Percentiles rank a stretch among this genome's conserved stretches.
Evolutionary conservation across 64 coral and sea anemone species (phyloP).

Genomic region (Acropora tenuis): DNA sequence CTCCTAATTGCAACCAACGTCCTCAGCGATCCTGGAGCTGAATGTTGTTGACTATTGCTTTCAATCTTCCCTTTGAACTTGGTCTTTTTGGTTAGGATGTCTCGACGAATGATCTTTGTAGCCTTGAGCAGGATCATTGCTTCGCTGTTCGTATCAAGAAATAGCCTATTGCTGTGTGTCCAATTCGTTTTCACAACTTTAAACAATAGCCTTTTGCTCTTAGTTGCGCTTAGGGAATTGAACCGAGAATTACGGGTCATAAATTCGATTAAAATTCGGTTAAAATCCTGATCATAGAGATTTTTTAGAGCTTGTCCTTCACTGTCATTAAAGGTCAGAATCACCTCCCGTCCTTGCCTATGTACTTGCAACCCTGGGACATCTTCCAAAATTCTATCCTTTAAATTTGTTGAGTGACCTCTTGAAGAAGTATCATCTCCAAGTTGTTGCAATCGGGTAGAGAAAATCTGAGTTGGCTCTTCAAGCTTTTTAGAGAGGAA

Average conservation of each 20-base stretch:
- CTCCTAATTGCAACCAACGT: no score
- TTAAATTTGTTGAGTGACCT: conserved; percentile 49
- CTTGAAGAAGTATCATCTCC: background rate
- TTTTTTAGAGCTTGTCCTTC: conserved; percentile 31
- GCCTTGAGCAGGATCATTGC: conserved; percentile 35
- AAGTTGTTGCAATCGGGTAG: conserved; percentile 37
- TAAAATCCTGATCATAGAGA: conserved; percentile 1
- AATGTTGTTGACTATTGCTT: no score
- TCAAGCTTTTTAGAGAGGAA: conserved; percentile 35
- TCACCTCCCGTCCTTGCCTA: conserved; percentile 55
- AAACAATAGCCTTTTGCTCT: no score
- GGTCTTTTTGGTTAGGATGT: no score
- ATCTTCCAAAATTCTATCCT: conserved; percentile 56
- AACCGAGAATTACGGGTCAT: no score
- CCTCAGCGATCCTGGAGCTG: no score
- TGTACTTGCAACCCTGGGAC: conserved; percentile 28
- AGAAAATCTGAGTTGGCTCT: conserved; percentile 31
- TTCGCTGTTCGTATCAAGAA: conserved; percentile 2
- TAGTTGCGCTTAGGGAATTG: no score
- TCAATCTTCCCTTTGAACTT: no score
- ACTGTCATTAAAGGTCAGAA: conserved; percentile 54
- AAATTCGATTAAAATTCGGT: no score
- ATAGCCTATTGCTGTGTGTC: no score
- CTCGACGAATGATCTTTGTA: conserved; percentile 44
- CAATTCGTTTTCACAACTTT: no score